Evolutionary conservation across 2,888 invertebrate species (phyloP), one percentile per base, ranked within the genome.

Genomic region (Sphaerophoria rueppellii): DNA sequence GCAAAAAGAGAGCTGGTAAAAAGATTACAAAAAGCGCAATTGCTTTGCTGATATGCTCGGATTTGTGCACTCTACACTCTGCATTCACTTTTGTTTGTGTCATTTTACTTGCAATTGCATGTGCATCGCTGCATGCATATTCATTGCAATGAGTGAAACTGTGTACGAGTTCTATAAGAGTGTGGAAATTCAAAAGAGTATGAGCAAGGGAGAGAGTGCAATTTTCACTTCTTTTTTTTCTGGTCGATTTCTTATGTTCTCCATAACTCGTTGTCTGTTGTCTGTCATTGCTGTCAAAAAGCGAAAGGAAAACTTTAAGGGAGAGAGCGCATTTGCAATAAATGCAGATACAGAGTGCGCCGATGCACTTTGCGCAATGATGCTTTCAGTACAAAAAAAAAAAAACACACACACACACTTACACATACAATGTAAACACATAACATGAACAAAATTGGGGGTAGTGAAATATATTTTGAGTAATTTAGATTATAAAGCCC

Each of bases 281-380:
- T 24, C 24, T 24, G 24, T 24, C 24, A 9, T 37, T 54, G 35
- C 37, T 54, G 52, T 67, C 54, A 65, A 72, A 80, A 67, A 80
- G 71, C 75, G 72, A 80, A 83, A 80, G 79, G 75, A 75, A 81
- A 70, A 61, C 16, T 74, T n/a, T 46, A 43, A 71, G 46, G 24
- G 24, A 48, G 46, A 70, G 70, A 82, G 71, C 46, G 34, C 34
- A 14, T 63, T 63, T 63, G 48, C 61, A 63, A 63, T 57, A 52
- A 9, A 60, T 46, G 34, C 48, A 71, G 7, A 4, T n/a, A 55
- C 35, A 72, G 54, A 82, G 61, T 77, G 69, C 72, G 76, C 69
- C 72, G 73, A 74, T 70, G 79, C 58, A 58, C 58, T 73, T 61
- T 57, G 72, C 67, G 60, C 77, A 82, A 54, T 67, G 40, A 67